These are phyloP conservation scores for Sakesphorus luctuosus DNA, from an alignment of 2,113 vertebrate species.

Conservation along the genomic window DNA sequence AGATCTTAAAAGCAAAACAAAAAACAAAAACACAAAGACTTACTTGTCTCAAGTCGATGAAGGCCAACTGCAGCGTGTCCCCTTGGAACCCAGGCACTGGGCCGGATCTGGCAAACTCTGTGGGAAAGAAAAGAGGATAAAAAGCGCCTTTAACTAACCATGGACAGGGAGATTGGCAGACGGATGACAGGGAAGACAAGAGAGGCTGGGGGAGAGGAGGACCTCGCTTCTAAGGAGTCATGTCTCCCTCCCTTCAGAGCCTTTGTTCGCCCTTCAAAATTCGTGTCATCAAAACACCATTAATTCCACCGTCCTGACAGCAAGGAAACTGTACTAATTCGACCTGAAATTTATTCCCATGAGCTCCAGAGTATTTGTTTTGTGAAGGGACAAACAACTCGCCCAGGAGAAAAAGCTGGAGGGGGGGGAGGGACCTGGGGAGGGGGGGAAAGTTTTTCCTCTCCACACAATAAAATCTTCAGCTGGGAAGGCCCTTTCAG, in stretches of 20 bases:
- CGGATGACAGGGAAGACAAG: slow-evolving; percentile 97
- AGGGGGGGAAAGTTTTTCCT: slow-evolving; percentile 81
- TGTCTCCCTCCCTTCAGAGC: slow-evolving; percentile 85
- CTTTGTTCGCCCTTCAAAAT: slow-evolving; percentile 91
- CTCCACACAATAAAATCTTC: slow-evolving; percentile 85
- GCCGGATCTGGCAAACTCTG: slow-evolving; percentile 99
- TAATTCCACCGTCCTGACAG: slow-evolving; percentile 92
- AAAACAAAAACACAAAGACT: slow-evolving; percentile 94
- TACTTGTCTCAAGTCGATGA: slow-evolving; percentile 99
- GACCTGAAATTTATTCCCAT: slow-evolving; percentile 90
- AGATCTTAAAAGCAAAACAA: slow-evolving; percentile 87
- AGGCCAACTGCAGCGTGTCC: slow-evolving; percentile 99
- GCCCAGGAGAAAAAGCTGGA: slow-evolving; percentile 68
- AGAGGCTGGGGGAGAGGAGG: slow-evolving; percentile 86
- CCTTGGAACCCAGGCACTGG: slow-evolving; percentile 99
- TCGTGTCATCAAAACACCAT: slow-evolving; percentile 93
- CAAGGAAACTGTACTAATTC: slow-evolving; percentile 88
- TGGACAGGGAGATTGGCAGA: slow-evolving; percentile 99
- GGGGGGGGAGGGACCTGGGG: slow-evolving; percentile 63
- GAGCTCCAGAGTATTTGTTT: slow-evolving; percentile 85
- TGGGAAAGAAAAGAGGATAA: slow-evolving; percentile 98
- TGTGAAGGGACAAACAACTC: slow-evolving; percentile 85
- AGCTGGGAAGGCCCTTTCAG: slow-evolving; percentile 83
- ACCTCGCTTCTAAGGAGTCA: slow-evolving; percentile 88
- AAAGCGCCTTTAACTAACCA: slow-evolving; percentile 93